Base-by-base conservation (phyloP, 2,888 invertebrate genomes). In the Protophormia terraenovae region DNA sequence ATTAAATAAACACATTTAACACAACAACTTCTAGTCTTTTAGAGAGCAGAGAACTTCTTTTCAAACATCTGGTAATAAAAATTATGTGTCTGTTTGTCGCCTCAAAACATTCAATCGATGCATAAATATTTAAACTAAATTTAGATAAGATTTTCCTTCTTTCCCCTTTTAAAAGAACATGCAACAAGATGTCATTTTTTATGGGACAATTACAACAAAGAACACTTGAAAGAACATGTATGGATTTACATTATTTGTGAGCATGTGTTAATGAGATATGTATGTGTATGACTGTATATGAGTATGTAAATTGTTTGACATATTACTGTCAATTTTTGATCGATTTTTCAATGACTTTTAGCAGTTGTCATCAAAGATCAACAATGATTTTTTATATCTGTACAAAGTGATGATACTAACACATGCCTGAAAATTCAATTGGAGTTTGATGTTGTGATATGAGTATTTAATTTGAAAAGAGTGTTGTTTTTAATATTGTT, bases 301-400 rank as follows among this genome's bases (percentile, higher is more conserved):
- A 35, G 50, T 64, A 72, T 80, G 84, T 82, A 81, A 85, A 85
- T 84, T 77, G 66, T 62, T 78, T 85, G 85, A 85, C 85, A 85
- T 85, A 85, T 85, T 82, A 58, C 82, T 85, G 85, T 85, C 85
- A 85, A 82, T 78, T 64, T 85, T 75, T 85, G 82, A 82, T 85
- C 55, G 85, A 85, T 79, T 75, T 81, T 50, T 79, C 71, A 64
- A 71, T 83, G 82, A 83, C 64, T 82, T 85, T 82, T 64, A 82
- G 50, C 85, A 85, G 82, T 85, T 85, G 85, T 79, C 82, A 71
- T 27, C 78, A 32, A 27, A 82, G 75, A 79, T 85, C 85, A 82
- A 79, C 69, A 78, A 29, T 41, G 71, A 72, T 58, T 58, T 24
- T 10, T 7, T 29, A 55, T 24, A 41, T 55, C 45, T 41, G 41